Conservation (phyloP, 2,888 invertebrate species). For the Omphaloscelis lunosa region DNA sequence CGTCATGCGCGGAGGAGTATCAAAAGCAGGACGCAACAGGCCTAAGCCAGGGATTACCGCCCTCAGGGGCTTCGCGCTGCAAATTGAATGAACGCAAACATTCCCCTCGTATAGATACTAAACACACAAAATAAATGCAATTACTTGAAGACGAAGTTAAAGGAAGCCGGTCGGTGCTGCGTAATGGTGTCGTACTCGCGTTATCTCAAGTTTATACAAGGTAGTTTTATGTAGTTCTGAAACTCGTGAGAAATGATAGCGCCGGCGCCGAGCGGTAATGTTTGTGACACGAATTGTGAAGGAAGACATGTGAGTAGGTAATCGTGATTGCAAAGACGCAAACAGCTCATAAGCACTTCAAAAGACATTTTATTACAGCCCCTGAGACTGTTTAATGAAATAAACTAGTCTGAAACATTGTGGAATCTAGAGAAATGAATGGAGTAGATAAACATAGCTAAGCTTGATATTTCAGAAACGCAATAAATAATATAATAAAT, state of each 20-base stretch:
- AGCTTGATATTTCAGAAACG: conserved; percentile 28
- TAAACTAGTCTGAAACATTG: conserved; percentile 31
- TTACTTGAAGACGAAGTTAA: conserved; percentile 68
- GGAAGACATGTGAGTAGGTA: conserved; percentile 38
- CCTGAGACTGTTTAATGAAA: conserved; percentile 23
- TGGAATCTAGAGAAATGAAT: conserved; percentile 36
- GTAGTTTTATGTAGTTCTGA: conserved; percentile 34
- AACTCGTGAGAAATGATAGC: conserved; percentile 20
- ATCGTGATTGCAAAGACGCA: conserved; percentile 23
- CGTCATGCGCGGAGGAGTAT: conserved; percentile 69
- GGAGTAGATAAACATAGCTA: conserved; percentile 28
- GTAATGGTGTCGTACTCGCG: conserved; percentile 40
- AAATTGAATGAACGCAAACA: conserved; percentile 88
- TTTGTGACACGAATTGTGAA: conserved; percentile 23
- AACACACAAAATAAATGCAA: conserved; percentile 77
- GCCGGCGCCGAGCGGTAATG: conserved; percentile 17
- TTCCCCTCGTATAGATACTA: conserved; percentile 71
- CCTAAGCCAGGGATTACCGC: conserved; percentile 87
- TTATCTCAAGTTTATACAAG: conserved; percentile 43
- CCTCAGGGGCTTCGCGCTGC: conserved; percentile 86
- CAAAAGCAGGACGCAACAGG: conserved; percentile 85
- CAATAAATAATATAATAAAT: conserved; percentile 63
- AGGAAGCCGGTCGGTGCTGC: conserved; percentile 60
- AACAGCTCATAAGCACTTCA: conserved; percentile 27
- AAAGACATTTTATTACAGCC: conserved; percentile 43